These are phyloP conservation scores for Abscondita cerata DNA, from an alignment of 2,888 invertebrate genomes.

Conservation along the genomic window DNA sequence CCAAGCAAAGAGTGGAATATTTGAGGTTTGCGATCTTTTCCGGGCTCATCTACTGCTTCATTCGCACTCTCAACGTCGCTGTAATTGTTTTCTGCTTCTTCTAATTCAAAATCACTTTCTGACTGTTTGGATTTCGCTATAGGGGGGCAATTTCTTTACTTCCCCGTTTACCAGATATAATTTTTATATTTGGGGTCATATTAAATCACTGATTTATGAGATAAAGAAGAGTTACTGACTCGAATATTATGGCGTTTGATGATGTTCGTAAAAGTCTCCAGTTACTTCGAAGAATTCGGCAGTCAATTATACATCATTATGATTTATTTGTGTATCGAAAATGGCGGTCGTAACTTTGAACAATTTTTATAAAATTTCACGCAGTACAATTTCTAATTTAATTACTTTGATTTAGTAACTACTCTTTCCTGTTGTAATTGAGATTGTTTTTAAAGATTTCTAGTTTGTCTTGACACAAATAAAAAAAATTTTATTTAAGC, in stretches of 20 bases:
- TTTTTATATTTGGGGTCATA: constrained; percentile 11
- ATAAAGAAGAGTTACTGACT: constrained; percentile 6
- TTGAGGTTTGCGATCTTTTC: too few species aligned
- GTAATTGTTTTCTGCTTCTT: too few species aligned
- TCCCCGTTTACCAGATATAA: constrained; percentile 12
- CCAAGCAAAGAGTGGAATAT: too few species aligned
- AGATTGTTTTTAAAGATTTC: not conserved
- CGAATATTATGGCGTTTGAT: constrained; percentile 6
- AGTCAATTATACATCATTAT: constrained; percentile 5
- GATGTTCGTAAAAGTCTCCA: not conserved
- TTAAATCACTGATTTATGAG: constrained; percentile 8
- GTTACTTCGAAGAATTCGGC: not conserved
- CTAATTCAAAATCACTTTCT: too few species aligned
- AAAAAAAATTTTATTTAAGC: too few species aligned
- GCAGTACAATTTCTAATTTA: not conserved
- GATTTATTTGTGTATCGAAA: constrained; percentile 3
- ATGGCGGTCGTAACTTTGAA: constrained; percentile 7
- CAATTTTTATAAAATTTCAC: not conserved
- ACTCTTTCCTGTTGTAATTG: not conserved
- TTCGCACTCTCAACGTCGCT: too few species aligned
- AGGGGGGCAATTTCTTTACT: too few species aligned
- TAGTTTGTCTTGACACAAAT: not conserved
- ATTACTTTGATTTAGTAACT: not conserved
- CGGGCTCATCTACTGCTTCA: too few species aligned
- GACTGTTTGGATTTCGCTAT: too few species aligned